Base-by-base conservation (phyloP, 2,113 vertebrate genomes). In the Neotragus pygmaeus region DNA sequence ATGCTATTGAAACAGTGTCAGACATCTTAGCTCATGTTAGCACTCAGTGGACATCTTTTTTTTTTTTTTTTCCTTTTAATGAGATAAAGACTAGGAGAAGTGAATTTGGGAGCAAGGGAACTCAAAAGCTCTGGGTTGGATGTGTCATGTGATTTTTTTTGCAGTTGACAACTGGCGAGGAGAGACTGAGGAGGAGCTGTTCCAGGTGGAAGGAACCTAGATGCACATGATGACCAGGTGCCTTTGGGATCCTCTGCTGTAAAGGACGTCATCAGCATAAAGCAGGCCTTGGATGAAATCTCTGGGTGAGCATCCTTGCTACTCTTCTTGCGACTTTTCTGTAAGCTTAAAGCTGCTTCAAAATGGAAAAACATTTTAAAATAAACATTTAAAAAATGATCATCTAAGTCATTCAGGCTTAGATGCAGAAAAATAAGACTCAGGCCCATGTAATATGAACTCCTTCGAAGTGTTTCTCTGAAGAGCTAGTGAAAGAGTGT, bases 401-500 rank as follows among this genome's bases (percentile, higher is more conserved):
- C 10, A 85, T 36, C 55, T 90, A 78, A 90, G 78, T 78, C 57
- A 89, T 84, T 49, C 49, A 93, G 55, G 17, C 16, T 64, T 27
- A 62, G 43, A 23, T 33, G 47, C 36, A 27, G 47, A 84, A 57
- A 75, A 77, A 55, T 30, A 64, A 45, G 45, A 84, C 36, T 89
- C 4, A 33, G 36, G 55, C 13, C 19, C 45, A 43, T 1, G 25
- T n/a, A 53, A 21, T 2, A 43, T 21, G 43, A 47, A 7, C 1
- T 84, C 30, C 47, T 64, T 84, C 3, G 1, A 7, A 53, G 25
- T 43, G n/a, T 14, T 6, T 45, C 53, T 15, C 55, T 4, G 10
- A 80, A 45, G 57, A 87, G 10, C 55, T 49, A 66, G 47, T 77
- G 25, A 78, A 89, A 90, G 30, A 77, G 27, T 30, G 1, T 64